Percentiles rank a stretch among this genome's conserved stretches.
Evolutionary conservation across 2,888 invertebrate genomes (phyloP).

Genomic region (Dasysyrphus tricinctus): DNA sequence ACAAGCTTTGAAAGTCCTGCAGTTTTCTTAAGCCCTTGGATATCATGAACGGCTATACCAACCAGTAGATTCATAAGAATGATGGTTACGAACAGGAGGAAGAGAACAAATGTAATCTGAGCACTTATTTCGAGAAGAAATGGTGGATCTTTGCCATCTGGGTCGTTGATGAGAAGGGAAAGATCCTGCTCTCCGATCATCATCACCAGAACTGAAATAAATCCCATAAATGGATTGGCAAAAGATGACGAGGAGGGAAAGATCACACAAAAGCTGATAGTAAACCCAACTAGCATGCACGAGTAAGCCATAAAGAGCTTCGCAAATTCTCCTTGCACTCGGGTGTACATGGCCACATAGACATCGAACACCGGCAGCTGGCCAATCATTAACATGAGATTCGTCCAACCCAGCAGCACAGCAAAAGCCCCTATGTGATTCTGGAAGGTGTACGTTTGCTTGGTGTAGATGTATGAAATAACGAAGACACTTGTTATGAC

Average conservation of each 20-base stretch:
- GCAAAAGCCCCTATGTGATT: conserved; percentile 94
- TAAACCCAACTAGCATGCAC: conserved; percentile 93
- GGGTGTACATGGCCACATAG: conserved; percentile 95
- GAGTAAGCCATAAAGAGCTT: conserved; percentile 94
- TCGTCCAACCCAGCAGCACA: conserved; percentile 93
- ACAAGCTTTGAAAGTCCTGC: conserved; percentile 93
- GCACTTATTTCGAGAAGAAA: conserved; percentile 91
- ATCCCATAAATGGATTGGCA: conserved; percentile 92
- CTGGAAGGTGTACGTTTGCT: conserved; percentile 91
- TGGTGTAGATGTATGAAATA: conserved; percentile 92
- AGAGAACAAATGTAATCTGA: conserved; percentile 91
- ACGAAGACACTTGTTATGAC: conserved; percentile 93
- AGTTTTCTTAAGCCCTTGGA: conserved; percentile 93
- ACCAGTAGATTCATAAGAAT: conserved; percentile 93
- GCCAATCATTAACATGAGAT: conserved; percentile 95
- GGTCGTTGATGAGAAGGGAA: conserved; percentile 89
- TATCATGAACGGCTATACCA: conserved; percentile 94
- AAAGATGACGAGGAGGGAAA: conserved; percentile 93
- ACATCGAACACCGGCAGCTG: conserved; percentile 94
- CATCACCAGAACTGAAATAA: conserved; percentile 93
- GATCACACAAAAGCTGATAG: conserved; percentile 94
- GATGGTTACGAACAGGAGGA: conserved; percentile 92
- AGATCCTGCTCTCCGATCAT: conserved; percentile 94
- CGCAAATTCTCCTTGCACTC: conserved; percentile 93
- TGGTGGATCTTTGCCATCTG: conserved; percentile 90